Conservation (phyloP, 2,888 invertebrate genomes). For the Apomyelois bistriatella region DNA sequence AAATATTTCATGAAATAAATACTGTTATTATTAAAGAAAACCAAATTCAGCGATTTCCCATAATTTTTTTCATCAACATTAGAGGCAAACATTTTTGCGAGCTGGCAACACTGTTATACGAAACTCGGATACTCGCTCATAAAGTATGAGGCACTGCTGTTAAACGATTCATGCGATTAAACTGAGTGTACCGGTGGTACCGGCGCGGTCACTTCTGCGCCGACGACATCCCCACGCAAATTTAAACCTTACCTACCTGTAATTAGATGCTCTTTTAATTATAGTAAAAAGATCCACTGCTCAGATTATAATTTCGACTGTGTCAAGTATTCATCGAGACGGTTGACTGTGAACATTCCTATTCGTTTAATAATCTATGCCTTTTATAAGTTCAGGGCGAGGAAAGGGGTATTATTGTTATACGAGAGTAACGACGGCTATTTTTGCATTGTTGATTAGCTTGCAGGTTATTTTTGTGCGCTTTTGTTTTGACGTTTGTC, state of each 20-base stretch:
- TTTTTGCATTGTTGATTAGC: not conserved
- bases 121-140: constrained; percentile 42
- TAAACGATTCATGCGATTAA: constrained; percentile 36
- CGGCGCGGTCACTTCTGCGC: constrained; percentile 2
- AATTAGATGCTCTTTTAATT: not conserved
- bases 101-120: too few species aligned
- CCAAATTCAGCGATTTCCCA: too few species aligned
- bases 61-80: too few species aligned
- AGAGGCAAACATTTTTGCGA: too few species aligned
- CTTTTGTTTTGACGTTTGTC: too few species aligned
- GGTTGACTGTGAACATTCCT: constrained; percentile 12
- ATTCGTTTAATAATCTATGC: constrained; percentile 15
- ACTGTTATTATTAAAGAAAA: too few species aligned
- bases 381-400: constrained; percentile 2
- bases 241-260: not conserved
- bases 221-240: not conserved
- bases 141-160: constrained; percentile 37
- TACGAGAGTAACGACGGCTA: not conserved
- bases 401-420: not conserved
- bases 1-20: too few species aligned
- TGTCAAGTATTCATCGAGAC: constrained; percentile 15
- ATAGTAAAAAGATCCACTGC: not conserved
- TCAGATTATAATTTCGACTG: constrained; percentile 14
- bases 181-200: constrained; percentile 15
- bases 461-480: not conserved